Base-by-base conservation (phyloP, 1,140 invertebrate species). In the Microplitis mediator region DNA sequence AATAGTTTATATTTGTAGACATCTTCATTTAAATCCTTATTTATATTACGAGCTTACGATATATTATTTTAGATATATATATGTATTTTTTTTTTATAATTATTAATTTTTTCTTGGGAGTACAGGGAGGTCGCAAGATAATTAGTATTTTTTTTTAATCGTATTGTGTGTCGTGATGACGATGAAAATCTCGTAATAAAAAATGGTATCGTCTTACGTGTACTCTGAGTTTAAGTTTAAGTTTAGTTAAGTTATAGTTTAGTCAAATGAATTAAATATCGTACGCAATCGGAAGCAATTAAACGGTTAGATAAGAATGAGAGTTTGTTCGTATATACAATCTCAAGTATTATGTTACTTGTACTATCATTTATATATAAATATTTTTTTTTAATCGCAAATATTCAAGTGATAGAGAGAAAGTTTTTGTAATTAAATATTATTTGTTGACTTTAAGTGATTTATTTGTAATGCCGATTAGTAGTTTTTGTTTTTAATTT, bases 171-270 rank as follows among this genome's bases (percentile, higher is more conserved):
- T 23, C 23, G 23, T 23, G 23, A 23, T 45, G 39, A 45, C 11
- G 39, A 45, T 45, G 39, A 45, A 45, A 45, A 45, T 45, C 39
- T 45, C 6, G 11, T 9, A 45, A 45, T 45, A 9, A 3, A 9
- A 11, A 11, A 8, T 3, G 56, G 4, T 58, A 58, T 58, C 56
- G 56, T 58, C 3, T 54, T 45, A 45, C 58, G 23, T 61, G 14
- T 16, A 6, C 61, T 36, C 34, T 14, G 58, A 35, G 54, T 50
- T 74, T 73, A 75, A 75, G 71, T 68, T 75, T 64, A 62, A 72
- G 67, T 71, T 23, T 23, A 23, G 23, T 23, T 23, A 1, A 23
- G 23, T 23, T 23, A 23, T 23, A 23, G 23, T 23, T 23, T 23
- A 23, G 23, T 23, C 23, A 23, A 23, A 23, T 23, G 23, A 23